Evolutionary conservation across 2,113 vertebrate genomes (phyloP).

Genomic region (Cololabis saira): DNA sequence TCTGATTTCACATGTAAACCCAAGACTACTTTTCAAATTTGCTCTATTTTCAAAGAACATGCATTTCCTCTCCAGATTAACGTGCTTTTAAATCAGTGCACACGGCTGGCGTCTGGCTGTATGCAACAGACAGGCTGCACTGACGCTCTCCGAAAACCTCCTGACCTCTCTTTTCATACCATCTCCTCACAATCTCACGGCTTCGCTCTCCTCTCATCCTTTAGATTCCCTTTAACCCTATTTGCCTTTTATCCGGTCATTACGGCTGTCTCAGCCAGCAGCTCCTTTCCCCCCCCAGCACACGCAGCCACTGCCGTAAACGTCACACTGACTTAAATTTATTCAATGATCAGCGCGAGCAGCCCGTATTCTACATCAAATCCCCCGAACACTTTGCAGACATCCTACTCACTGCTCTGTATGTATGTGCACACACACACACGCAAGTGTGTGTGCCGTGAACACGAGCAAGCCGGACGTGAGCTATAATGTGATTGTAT

Average conservation of each 20-base stretch:
- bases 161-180: slow-evolving; percentile 25
- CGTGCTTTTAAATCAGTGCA: slow-evolving; percentile 7
- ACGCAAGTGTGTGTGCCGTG: slow-evolving; percentile 4
- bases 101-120: neutral
- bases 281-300: neutral
- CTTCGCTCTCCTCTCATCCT: slow-evolving; percentile 7
- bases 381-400: slow-evolving; percentile 35
- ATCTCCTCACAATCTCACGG: neutral
- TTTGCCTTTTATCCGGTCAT: slow-evolving; percentile 11
- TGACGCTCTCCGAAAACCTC: slow-evolving; percentile 14
- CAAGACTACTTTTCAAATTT: slow-evolving; percentile 2
- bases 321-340: slow-evolving; percentile 60
- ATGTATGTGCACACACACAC: neutral
- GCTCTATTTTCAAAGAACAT: slow-evolving; percentile 4
- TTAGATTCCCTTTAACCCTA: neutral
- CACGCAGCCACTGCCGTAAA: slow-evolving; percentile 36
- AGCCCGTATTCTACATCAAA: slow-evolving; percentile 61
- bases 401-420: slow-evolving; percentile 13
- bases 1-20: slow-evolving; percentile 6
- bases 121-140: slow-evolving; percentile 1
- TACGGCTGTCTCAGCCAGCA: slow-evolving; percentile 6
- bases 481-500: slow-evolving; percentile 51
- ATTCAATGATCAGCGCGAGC: slow-evolving; percentile 51
- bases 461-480: slow-evolving; percentile 7
- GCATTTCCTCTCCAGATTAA: neutral